These are phyloP conservation scores for Drosophila triauraria DNA, from an alignment of 1,140 invertebrate species.

Conservation along the genomic window DNA sequence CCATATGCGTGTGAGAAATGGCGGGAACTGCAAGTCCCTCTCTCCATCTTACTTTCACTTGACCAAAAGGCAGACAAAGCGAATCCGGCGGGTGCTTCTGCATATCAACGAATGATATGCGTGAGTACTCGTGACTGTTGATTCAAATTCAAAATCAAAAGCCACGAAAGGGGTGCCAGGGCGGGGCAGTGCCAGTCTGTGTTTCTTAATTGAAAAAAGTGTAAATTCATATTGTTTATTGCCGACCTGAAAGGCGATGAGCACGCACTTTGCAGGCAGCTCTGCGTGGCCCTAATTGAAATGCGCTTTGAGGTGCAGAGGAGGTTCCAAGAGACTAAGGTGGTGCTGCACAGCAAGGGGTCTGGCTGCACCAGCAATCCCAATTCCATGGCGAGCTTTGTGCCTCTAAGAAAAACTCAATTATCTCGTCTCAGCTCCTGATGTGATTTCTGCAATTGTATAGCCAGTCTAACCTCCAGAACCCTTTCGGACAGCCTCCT, in stretches of 20 bases:
- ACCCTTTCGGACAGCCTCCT: not conserved
- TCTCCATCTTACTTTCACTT: slow-evolving; percentile 60
- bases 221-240: slow-evolving; percentile 67
- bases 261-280: slow-evolving; percentile 61
- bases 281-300: slow-evolving; percentile 67
- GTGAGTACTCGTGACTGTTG: slow-evolving; percentile 34
- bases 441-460: slow-evolving; percentile 14
- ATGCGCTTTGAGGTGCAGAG: slow-evolving; percentile 20
- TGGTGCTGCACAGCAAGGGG: slow-evolving; percentile 54
- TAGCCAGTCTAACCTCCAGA: not conserved
- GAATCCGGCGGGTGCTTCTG: slow-evolving; percentile 55
- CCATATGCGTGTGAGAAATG: slow-evolving; percentile 42
- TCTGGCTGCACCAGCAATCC: slow-evolving; percentile 38
- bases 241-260: slow-evolving; percentile 46
- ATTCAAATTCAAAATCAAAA: slow-evolving; percentile 22
- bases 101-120: slow-evolving; percentile 62
- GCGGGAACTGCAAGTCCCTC: slow-evolving; percentile 18
- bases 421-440: slow-evolving; percentile 27
- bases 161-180: not conserved
- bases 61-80: slow-evolving; percentile 48
- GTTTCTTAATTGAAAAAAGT: slow-evolving; percentile 72
- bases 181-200: slow-evolving; percentile 1
- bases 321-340: not conserved
- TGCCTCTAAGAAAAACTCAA: slow-evolving; percentile 43
- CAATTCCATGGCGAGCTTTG: slow-evolving; percentile 1